These are phyloP conservation scores for Coturnix japonica DNA, from an alignment of 2,113 vertebrate species.

Conservation along the genomic window DNA sequence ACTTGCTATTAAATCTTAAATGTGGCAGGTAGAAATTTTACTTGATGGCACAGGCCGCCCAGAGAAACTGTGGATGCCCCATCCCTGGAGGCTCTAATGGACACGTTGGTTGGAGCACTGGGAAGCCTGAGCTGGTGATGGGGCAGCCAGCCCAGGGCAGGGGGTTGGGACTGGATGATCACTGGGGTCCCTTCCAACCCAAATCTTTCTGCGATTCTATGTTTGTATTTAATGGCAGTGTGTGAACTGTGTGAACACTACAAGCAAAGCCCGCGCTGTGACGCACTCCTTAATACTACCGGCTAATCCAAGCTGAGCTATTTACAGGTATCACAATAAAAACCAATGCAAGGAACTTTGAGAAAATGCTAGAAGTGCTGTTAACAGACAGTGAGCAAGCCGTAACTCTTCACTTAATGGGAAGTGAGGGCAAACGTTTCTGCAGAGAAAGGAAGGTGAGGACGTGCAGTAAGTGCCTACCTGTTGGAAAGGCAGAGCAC, in stretches of 20 bases:
- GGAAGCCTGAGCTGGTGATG: too few relatives aligned
- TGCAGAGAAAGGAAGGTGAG: neutral
- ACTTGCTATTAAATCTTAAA: too few relatives aligned
- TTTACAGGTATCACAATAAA: neutral
- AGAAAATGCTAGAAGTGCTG: neutral
- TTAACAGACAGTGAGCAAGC: neutral
- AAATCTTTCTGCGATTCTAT: too few relatives aligned
- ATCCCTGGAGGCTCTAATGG: too few relatives aligned
- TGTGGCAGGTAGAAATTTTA: too few relatives aligned
- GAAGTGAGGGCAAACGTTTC: neutral
- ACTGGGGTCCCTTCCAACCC: too few relatives aligned
- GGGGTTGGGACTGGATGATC: too few relatives aligned
- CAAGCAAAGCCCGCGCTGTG: neutral
- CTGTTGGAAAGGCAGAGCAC: constrained; percentile 69
- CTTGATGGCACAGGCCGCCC: too few relatives aligned
- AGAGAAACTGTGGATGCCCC: too few relatives aligned
- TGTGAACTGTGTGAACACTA: neutral
- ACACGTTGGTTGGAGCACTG: too few relatives aligned
- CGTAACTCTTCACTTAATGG: neutral
- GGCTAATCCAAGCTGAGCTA: neutral
- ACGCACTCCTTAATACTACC: too few relatives aligned
- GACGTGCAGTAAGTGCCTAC: neutral
- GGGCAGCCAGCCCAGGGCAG: too few relatives aligned
- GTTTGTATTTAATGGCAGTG: neutral
- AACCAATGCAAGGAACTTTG: neutral